A percentile compares a stretch with the other conserved stretches of the same genome.
Evolutionary conservation across 2,888 invertebrate species (phyloP).

Genomic region (Busseola fusca): DNA sequence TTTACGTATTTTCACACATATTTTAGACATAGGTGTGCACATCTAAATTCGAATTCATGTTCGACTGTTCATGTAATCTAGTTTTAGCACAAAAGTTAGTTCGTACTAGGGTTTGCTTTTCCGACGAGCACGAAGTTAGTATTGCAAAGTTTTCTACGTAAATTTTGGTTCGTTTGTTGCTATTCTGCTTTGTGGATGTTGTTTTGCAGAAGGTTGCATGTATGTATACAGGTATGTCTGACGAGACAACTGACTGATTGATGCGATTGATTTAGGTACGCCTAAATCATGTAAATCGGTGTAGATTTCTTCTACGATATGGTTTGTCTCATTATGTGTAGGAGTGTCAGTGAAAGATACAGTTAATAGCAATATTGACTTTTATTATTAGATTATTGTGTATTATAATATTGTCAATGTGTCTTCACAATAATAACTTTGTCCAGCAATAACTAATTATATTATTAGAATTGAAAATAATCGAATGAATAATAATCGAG

Average conservation of each 20-base stretch:
- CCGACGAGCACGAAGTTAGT: constrained; percentile 39
- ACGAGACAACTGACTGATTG: too few relatives aligned
- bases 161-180: constrained; percentile 50
- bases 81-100: constrained; percentile 50
- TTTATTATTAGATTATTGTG: too few relatives aligned
- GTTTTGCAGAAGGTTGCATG: neutral
- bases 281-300: neutral
- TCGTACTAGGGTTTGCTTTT: constrained; percentile 43
- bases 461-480: too few relatives aligned
- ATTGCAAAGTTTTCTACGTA: constrained; percentile 45
- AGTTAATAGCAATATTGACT: neutral
- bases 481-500: too few relatives aligned
- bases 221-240: neutral
- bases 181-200: constrained; percentile 17
- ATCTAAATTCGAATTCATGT: constrained; percentile 38
- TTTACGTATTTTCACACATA: neutral
- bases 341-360: too few relatives aligned
- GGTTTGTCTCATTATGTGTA: neutral
- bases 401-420: too few relatives aligned
- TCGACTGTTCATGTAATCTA: constrained; percentile 42
- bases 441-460: too few relatives aligned
- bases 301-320: neutral
- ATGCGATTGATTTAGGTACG: too few relatives aligned
- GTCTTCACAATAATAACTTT: too few relatives aligned
- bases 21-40: neutral